These are phyloP conservation scores for Bombus picipes DNA, from an alignment of 1,140 invertebrate genomes.

Conservation along the genomic window DNA sequence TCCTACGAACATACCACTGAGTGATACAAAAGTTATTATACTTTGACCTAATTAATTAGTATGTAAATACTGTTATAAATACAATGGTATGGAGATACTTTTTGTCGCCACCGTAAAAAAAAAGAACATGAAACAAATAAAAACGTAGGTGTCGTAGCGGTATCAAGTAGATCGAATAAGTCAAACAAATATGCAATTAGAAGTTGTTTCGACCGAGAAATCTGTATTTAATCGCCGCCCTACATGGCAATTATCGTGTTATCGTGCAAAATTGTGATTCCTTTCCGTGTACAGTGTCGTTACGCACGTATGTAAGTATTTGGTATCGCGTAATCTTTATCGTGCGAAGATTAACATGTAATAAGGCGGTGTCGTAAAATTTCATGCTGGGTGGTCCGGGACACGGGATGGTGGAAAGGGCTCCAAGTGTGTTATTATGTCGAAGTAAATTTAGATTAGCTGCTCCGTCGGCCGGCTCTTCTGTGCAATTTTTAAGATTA, in stretches of 20 bases:
- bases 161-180: neutral
- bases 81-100: no score
- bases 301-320: neutral
- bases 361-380: constrained; percentile 1
- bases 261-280: neutral
- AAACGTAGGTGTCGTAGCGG: no score
- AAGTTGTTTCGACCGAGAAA: neutral
- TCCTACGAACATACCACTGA: no score
- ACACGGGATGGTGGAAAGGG: neutral
- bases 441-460: constrained; percentile 19
- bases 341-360: neutral
- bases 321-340: neutral
- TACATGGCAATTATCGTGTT: neutral
- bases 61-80: no score
- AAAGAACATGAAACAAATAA: neutral
- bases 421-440: neutral
- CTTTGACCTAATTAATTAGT: no score
- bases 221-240: neutral
- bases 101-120: no score
- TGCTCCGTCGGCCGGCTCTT: neutral
- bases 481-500: neutral
- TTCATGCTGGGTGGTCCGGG: constrained; percentile 25
- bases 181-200: neutral
- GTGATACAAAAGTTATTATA: no score
- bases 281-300: neutral